phyloP scores from a whole-genome alignment of 2,113 vertebrate genomes.

The Vidua chalybeata region DNA sequence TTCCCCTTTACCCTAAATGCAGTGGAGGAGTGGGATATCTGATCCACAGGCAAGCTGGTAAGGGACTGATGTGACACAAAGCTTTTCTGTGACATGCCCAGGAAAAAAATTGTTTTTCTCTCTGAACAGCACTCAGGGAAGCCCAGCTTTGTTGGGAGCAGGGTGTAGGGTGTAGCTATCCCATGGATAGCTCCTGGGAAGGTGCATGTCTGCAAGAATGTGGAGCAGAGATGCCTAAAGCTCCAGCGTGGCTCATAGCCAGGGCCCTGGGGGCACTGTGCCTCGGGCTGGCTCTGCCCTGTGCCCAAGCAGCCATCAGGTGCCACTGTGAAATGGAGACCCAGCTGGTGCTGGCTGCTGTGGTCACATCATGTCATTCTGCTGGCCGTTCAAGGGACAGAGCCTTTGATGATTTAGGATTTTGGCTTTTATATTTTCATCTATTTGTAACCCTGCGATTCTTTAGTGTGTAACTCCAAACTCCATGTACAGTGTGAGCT shows the following conservation, averaged over 20 bases:
- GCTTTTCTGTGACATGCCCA: background rate
- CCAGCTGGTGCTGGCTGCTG: background rate
- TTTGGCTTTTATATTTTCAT: background rate
- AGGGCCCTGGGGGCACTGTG: background rate
- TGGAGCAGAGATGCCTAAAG: background rate
- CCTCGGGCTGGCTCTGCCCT: background rate
- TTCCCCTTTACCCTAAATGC: background rate
- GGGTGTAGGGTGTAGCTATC: background rate
- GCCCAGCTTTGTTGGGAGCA: background rate
- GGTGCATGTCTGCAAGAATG: background rate
- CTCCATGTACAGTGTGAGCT: rapidly evolving
- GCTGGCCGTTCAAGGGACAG: background rate
- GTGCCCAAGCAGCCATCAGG: background rate
- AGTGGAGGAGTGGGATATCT: background rate
- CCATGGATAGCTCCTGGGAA: rapidly evolving
- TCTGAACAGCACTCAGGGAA: background rate
- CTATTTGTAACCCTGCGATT: rapidly evolving
- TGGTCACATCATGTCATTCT: rapidly evolving
- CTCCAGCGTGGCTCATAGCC: rapidly evolving
- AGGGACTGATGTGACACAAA: background rate
- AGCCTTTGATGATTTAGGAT: background rate
- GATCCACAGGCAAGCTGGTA: background rate
- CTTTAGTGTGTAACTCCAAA: background rate
- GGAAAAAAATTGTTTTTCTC: background rate
- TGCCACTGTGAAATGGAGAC: too few species aligned